Evolutionary conservation across 2,113 vertebrate species (phyloP), one percentile per base, ranked within the genome.

Genomic region (Tetrao urogallus): DNA sequence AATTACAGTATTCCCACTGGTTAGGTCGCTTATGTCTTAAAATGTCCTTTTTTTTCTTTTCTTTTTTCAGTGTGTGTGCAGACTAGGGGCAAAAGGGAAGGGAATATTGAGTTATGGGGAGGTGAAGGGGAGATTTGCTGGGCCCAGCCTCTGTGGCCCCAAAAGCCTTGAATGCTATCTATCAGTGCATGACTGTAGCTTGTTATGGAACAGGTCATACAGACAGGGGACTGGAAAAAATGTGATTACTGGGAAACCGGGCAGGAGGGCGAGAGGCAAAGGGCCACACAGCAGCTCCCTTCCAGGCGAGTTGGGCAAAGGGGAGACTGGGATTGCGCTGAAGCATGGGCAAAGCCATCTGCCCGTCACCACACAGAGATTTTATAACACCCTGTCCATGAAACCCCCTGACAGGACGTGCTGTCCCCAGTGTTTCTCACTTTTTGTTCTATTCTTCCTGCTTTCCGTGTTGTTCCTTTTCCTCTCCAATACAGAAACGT

Each of bases 141-240:
- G 34, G 32, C 36, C 19, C 8, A 17, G 14, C 6, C 45, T 50
- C 42, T 28, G 36, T 30, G 60, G 15, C 25, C 32, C 38, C 43
- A 38, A 43, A 94, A 77, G 6, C 91, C 82, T 96, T 93, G 91
- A 50, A 52, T 1, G 0, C 83, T 86, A 88, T 67, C 83, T 86
- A 88, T 67, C 36, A 0, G 14, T 24, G 24, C 0, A 0, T 87
- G 67, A 45, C 19, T 28, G 58, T 30, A 58, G 14, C 42, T 93
- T 94, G 89, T 91, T 92, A 67, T 89, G 85, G 85, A 92, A 86
- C 82, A 80, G 69, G 38, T 63, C 72, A 64, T 88, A 10, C 72
- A 88, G 94, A 85, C 71, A 50, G 56, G 34, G 50, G 78, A 45
- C 52, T 77, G 67, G 67, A 20, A 64, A 48, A 85, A 61, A 85